These are phyloP conservation scores for Microplitis mediator DNA, from an alignment of 1,140 invertebrate genomes.

Conservation along the genomic window DNA sequence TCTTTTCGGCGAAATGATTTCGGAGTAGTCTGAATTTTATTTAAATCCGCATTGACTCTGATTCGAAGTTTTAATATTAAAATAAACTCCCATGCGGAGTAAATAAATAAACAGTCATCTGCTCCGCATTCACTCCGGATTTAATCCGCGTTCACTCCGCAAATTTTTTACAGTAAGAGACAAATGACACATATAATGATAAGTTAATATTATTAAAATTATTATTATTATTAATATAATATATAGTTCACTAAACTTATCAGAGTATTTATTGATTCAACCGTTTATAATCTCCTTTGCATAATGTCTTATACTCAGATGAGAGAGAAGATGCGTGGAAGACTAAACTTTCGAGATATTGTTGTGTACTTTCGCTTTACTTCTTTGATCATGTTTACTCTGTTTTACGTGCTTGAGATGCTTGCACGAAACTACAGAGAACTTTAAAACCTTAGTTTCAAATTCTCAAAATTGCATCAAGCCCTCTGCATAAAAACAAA, in stretches of 20 bases:
- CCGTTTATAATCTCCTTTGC: neutral
- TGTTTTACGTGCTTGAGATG: neutral
- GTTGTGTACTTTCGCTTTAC: neutral
- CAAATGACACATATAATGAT: too few relatives aligned
- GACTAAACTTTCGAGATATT: neutral
- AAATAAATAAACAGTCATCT: too few relatives aligned
- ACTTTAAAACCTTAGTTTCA: neutral
- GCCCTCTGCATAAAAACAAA: neutral
- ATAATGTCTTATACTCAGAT: neutral
- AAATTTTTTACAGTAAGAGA: too few relatives aligned
- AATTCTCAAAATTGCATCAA: neutral
- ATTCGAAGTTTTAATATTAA: too few relatives aligned
- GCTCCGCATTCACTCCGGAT: too few relatives aligned
- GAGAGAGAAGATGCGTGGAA: slow-evolving; percentile 5
- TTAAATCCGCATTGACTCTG: too few relatives aligned
- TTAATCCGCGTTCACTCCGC: too few relatives aligned
- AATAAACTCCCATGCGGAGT: too few relatives aligned
- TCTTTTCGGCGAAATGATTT: too few relatives aligned
- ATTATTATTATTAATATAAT: too few relatives aligned
- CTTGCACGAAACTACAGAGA: neutral
- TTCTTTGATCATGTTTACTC: neutral
- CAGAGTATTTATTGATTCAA: slow-evolving; percentile 3
- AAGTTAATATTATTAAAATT: too few relatives aligned
- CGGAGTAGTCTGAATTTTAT: too few relatives aligned
- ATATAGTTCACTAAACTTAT: slow-evolving; percentile 8